A percentile compares a stretch with the other conserved stretches of the same genome.
phyloP scores from a whole-genome alignment of 2,113 vertebrate species.

The Genyomyrus donnyi region DNA sequence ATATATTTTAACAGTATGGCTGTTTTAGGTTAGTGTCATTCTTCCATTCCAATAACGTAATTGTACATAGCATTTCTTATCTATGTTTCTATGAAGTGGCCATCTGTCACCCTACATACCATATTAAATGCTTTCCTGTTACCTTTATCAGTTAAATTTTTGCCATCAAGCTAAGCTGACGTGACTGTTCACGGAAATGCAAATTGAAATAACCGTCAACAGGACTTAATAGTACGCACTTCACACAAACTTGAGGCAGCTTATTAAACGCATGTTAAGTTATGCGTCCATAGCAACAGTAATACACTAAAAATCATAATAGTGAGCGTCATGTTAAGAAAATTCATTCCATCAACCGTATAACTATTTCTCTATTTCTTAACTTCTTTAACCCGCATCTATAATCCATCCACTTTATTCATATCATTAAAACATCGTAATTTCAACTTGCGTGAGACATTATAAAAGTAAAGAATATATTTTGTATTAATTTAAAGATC shows the following conservation, averaged over 20 bases:
- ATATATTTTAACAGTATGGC: neutral
- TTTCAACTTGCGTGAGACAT: neutral
- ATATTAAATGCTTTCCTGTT: neutral
- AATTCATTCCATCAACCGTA: neutral
- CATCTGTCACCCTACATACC: neutral
- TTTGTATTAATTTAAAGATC: neutral
- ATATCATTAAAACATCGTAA: neutral
- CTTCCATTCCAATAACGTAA: neutral
- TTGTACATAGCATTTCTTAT: neutral
- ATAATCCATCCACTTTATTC: neutral
- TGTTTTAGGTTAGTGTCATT: neutral
- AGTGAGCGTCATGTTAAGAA: neutral
- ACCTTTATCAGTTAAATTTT: neutral
- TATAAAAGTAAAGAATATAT: neutral
- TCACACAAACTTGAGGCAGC: neutral
- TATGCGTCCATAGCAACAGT: neutral
- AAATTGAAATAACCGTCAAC: neutral
- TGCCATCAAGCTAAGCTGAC: neutral
- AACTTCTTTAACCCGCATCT: neutral
- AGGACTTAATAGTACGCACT: neutral
- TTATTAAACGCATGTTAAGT: neutral
- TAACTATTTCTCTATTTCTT: neutral
- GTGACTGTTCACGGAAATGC: neutral
- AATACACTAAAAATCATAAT: neutral
- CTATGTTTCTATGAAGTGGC: neutral